Conservation (phyloP, 2,888 invertebrate species). For the Nasonia oneida region DNA sequence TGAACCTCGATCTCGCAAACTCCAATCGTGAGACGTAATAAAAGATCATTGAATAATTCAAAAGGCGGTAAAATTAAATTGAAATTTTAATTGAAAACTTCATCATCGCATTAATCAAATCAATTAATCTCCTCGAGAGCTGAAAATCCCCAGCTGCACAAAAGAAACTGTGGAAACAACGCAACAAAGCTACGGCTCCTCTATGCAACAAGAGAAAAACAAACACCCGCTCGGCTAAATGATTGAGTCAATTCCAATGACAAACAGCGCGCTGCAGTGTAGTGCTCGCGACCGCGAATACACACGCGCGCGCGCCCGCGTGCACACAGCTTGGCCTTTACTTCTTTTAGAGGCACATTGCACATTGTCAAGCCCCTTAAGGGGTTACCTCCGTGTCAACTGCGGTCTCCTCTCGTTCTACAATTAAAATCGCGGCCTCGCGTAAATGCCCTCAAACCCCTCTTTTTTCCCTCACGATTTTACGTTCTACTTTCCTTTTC, state of each 20-base stretch:
- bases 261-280: background rate
- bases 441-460: constrained; percentile 2
- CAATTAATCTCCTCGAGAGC: background rate
- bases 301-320: background rate
- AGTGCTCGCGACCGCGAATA: constrained; percentile 1
- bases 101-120: too few species aligned
- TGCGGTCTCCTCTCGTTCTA: constrained; percentile 1
- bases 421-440: constrained; percentile 52
- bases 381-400: constrained; percentile 41
- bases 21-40: background rate
- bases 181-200: background rate
- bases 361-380: constrained; percentile 43
- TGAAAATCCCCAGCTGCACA: background rate
- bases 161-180: background rate
- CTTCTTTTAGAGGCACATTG: constrained; percentile 17
- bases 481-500: constrained; percentile 24
- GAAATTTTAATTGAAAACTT: too few species aligned
- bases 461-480: constrained; percentile 3
- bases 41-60: background rate
- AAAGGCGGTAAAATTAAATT: too few species aligned
- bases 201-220: background rate
- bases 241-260: constrained; percentile 30
- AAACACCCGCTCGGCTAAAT: constrained; percentile 1
- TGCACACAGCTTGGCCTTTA: background rate
- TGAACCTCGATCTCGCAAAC: background rate